A percentile compares a stretch with the other conserved stretches of the same genome.
phyloP scores from a whole-genome alignment of 2,888 invertebrate genomes.

The Synanthedon andrenaeformis region DNA sequence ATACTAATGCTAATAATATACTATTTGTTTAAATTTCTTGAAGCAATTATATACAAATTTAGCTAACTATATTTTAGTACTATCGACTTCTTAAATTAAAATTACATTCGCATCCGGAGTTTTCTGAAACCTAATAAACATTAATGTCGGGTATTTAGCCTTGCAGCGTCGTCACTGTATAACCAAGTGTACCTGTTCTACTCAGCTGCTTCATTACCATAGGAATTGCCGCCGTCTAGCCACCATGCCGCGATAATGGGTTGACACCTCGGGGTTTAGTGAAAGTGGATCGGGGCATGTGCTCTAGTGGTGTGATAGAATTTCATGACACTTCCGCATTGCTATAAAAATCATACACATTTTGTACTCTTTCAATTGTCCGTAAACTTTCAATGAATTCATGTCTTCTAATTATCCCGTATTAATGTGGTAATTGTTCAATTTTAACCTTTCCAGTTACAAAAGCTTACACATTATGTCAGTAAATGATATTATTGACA shows the following conservation, averaged over 20 bases:
- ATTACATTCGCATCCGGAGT: conserved; percentile 14
- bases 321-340: background rate
- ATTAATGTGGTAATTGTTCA: too few species aligned
- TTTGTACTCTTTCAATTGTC: too few species aligned
- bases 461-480: too few species aligned
- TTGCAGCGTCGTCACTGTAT: conserved; percentile 8
- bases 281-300: conserved; percentile 32
- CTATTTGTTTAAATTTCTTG: too few species aligned
- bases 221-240: conserved; percentile 49
- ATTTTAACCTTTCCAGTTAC: too few species aligned
- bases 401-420: too few species aligned
- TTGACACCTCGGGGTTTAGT: conserved; percentile 39
- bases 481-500: too few species aligned
- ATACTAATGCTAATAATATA: too few species aligned
- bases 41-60: too few species aligned
- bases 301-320: background rate
- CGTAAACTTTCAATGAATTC: too few species aligned
- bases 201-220: conserved; percentile 47
- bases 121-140: conserved; percentile 43
- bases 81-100: background rate
- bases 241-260: conserved; percentile 37
- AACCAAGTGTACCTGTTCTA: conserved; percentile 12
- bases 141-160: conserved; percentile 34
- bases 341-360: too few species aligned
- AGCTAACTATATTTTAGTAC: too few species aligned